These are phyloP conservation scores for Dione juno DNA, from an alignment of 2,888 invertebrate species.

Conservation along the genomic window DNA sequence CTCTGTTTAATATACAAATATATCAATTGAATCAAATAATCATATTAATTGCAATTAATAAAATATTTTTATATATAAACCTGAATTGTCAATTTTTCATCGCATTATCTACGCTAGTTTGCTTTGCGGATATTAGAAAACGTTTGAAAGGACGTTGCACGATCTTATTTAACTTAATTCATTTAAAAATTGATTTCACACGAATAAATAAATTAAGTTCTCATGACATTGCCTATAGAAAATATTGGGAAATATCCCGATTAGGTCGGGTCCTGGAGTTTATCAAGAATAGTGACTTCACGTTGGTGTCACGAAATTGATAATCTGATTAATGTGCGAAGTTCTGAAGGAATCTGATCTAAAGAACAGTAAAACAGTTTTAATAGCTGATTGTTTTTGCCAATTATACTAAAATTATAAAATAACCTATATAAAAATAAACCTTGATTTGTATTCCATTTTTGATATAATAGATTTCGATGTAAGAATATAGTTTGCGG, in stretches of 20 bases:
- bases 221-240: slow-evolving; percentile 29
- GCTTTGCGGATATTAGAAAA: slow-evolving; percentile 35
- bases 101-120: slow-evolving; percentile 15
- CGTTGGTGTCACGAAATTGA: slow-evolving; percentile 65
- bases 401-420: too few relatives aligned
- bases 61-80: too few relatives aligned
- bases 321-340: slow-evolving; percentile 1
- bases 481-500: slow-evolving; percentile 61
- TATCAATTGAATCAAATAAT: too few relatives aligned
- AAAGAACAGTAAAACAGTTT: too few relatives aligned
- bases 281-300: slow-evolving; percentile 53
- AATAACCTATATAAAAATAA: too few relatives aligned
- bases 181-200: slow-evolving; percentile 19
- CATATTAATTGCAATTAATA: too few relatives aligned
- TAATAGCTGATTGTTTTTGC: too few relatives aligned
- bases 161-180: slow-evolving; percentile 30
- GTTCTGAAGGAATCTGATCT: too few relatives aligned
- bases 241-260: slow-evolving; percentile 16
- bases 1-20: too few relatives aligned
- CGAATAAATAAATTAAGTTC: slow-evolving; percentile 23
- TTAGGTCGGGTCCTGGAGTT: slow-evolving; percentile 44
- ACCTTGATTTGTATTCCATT: slow-evolving; percentile 8
- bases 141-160: slow-evolving; percentile 28
- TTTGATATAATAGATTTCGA: slow-evolving; percentile 49
- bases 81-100: background rate